Evolutionary conservation across 1,140 invertebrate genomes (phyloP).

Genomic region (Leptinotarsa defecta): DNA sequence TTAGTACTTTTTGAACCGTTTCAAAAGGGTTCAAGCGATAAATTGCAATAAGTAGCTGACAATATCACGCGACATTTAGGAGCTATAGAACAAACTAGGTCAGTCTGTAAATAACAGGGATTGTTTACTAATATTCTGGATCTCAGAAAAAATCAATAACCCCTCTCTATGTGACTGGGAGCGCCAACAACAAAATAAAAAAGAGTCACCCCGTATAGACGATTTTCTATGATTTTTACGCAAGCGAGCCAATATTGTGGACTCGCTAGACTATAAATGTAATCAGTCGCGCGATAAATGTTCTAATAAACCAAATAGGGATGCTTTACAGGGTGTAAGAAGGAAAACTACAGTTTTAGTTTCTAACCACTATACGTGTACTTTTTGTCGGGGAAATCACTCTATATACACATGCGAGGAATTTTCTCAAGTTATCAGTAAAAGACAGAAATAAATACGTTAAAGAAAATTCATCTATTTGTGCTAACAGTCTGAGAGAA

Average conservation of each 20-base stretch:
- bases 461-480: background rate
- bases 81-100: conserved; percentile 1
- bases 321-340: background rate
- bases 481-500: background rate
- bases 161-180: background rate
- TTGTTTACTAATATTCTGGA: conserved; percentile 5
- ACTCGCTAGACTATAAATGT: background rate
- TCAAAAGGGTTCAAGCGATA: conserved; percentile 23
- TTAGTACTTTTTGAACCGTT: conserved; percentile 27
- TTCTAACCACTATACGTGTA: background rate
- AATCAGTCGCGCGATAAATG: background rate
- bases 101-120: background rate
- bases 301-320: background rate
- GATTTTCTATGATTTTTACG: background rate
- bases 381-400: background rate
- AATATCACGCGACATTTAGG: background rate
- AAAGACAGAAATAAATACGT: too few species aligned
- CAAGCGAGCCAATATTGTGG: background rate
- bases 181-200: background rate
- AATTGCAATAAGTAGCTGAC: background rate
- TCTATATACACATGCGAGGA: background rate
- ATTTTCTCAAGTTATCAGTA: background rate
- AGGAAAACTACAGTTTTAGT: too few species aligned
- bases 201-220: background rate
- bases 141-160: background rate